Evolutionary conservation across 2,888 invertebrate species (phyloP).

Genomic region (Sympetrum striolatum): DNA sequence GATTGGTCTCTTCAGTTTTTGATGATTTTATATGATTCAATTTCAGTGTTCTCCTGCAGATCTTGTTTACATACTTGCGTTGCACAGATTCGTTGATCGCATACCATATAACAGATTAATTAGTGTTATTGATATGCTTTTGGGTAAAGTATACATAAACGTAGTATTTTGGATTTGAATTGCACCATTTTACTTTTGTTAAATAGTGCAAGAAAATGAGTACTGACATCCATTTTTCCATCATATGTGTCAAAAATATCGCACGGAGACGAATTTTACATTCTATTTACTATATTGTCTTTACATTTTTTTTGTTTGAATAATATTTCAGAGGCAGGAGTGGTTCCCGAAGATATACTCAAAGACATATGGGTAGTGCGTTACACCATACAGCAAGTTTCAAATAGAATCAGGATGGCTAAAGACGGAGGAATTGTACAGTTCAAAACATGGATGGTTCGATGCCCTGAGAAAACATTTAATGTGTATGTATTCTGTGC

Average conservation of each 20-base stretch:
- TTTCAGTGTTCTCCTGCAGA: conserved; percentile 11
- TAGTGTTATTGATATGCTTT: neutral
- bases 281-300: neutral
- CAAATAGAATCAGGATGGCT: neutral
- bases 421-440: neutral
- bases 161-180: no score
- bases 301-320: neutral
- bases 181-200: no score
- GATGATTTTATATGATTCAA: neutral
- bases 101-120: neutral
- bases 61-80: neutral
- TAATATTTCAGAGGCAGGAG: neutral
- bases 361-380: conserved; percentile 10
- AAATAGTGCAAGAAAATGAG: no score
- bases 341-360: neutral
- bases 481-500: neutral
- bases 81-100: neutral
- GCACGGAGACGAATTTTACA: neutral
- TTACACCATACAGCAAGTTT: neutral
- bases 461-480: neutral
- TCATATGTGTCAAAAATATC: neutral
- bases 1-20: neutral
- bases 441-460: conserved; percentile 18
- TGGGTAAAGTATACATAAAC: neutral
- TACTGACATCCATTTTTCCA: no score